A percentile compares a stretch with the other conserved stretches of the same genome.
These are phyloP conservation scores for Tokudaia muenninki DNA, from an alignment of 2,797 vertebrate species.

Conservation along the genomic window DNA sequence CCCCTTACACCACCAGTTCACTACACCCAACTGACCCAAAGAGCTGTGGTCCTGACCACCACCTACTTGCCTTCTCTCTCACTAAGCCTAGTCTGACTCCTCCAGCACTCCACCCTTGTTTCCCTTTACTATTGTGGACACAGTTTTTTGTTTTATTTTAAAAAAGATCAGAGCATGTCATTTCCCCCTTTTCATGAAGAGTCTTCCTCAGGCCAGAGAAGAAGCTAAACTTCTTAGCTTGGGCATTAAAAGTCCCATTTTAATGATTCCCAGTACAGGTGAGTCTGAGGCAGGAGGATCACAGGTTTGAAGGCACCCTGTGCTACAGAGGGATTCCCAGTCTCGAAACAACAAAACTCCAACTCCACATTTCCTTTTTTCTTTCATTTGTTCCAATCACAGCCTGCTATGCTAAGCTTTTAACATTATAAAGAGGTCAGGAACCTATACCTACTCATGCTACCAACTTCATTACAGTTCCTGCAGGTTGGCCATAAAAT, in stretches of 20 bases:
- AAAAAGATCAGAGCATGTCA: neutral
- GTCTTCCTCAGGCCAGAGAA: neutral
- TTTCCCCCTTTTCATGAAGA: neutral
- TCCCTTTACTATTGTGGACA: neutral
- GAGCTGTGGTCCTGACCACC: neutral
- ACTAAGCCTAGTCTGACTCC: neutral
- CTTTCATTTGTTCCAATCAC: neutral
- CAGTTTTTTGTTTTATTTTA: neutral
- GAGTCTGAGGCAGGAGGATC: neutral
- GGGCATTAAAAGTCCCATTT: neutral
- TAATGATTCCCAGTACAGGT: neutral
- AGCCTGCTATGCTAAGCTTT: neutral
- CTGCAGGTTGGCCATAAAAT: neutral
- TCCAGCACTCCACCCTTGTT: neutral
- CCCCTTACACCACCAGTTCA: neutral
- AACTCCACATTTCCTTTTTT: neutral
- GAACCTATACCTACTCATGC: neutral
- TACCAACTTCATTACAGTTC: neutral
- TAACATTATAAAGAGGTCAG: neutral
- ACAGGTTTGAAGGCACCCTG: neutral
- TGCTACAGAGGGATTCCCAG: neutral
- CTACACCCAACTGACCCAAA: no score
- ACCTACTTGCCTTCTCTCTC: neutral
- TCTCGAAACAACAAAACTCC: neutral
- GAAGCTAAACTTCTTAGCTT: neutral